Conservation (phyloP, 2,888 invertebrate species). For the Erebia epiphron region DNA sequence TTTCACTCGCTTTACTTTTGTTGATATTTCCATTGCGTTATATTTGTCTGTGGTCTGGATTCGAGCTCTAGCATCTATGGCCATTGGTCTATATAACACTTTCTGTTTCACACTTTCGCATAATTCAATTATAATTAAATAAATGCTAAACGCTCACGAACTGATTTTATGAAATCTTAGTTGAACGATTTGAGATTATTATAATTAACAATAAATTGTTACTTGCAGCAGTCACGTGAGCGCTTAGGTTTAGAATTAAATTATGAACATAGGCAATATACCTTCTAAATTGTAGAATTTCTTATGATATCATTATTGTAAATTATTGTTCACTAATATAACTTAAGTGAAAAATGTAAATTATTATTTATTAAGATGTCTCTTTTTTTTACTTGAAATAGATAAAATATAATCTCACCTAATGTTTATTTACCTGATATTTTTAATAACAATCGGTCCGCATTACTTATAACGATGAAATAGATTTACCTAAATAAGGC, state of each 20-base stretch:
- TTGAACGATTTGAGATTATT: not conserved
- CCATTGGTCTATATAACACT: conserved; percentile 73
- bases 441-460: conserved; percentile 29
- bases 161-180: not conserved
- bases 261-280: not conserved
- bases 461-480: conserved; percentile 50
- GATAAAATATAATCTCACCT: conserved; percentile 19
- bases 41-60: conserved; percentile 37
- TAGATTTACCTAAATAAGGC: conserved; percentile 29
- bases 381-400: conserved; percentile 11
- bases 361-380: conserved; percentile 42
- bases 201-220: not conserved
- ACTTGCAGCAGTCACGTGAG: conserved; percentile 1
- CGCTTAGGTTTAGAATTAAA: not conserved
- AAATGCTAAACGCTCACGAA: conserved; percentile 14
- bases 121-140: conserved; percentile 4
- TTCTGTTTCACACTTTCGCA: conserved; percentile 60
- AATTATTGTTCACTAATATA: conserved; percentile 9
- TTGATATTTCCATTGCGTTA: conserved; percentile 27
- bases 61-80: conserved; percentile 39
- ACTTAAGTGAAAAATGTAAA: conserved; percentile 35
- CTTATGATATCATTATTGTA: conserved; percentile 18
- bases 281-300: conserved; percentile 22
- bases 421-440: conserved; percentile 20
- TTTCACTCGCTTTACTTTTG: conserved; percentile 30